These are phyloP conservation scores for Hephaestus fuliginosus DNA, from an alignment of 2,797 vertebrate genomes.

Conservation along the genomic window DNA sequence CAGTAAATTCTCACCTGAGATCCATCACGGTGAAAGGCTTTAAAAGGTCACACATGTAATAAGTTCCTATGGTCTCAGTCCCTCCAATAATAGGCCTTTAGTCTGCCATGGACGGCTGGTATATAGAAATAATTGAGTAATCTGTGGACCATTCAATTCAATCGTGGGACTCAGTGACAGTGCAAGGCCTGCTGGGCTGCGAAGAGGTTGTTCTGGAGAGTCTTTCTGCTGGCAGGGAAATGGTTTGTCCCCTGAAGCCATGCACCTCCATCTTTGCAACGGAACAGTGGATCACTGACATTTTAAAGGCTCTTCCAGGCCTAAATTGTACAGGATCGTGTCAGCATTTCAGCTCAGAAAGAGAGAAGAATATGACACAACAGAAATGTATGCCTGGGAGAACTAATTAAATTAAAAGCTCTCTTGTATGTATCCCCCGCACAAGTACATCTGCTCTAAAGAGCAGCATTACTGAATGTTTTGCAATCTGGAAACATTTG, in stretches of 20 bases:
- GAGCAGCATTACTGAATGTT: constrained; percentile 2
- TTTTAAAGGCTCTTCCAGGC: constrained; percentile 78
- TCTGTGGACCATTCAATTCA: constrained; percentile 91
- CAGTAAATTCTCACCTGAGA: constrained; percentile 91
- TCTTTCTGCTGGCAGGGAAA: constrained; percentile 79
- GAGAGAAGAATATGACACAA: constrained; percentile 66
- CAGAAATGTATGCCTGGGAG: constrained; percentile 60
- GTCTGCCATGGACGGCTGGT: constrained; percentile 88
- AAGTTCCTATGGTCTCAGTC: constrained; percentile 90
- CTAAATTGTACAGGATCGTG: constrained; percentile 57
- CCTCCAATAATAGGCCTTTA: constrained; percentile 90
- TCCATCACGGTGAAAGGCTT: constrained; percentile 89
- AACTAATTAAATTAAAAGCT: constrained; percentile 60
- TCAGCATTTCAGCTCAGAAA: constrained; percentile 63
- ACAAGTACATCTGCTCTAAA: constrained; percentile 29
- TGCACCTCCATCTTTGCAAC: constrained; percentile 71
- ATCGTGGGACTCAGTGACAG: constrained; percentile 83
- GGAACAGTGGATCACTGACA: constrained; percentile 76
- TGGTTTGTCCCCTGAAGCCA: constrained; percentile 78
- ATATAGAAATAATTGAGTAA: constrained; percentile 92
- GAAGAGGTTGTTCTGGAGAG: constrained; percentile 78
- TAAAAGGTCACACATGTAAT: constrained; percentile 92
- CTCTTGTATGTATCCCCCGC: constrained; percentile 28
- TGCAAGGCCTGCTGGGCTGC: constrained; percentile 79
- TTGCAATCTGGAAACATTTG: constrained; percentile 14